These are phyloP conservation scores for Falco columbarius DNA, from an alignment of 2,797 vertebrate species.

Conservation along the genomic window DNA sequence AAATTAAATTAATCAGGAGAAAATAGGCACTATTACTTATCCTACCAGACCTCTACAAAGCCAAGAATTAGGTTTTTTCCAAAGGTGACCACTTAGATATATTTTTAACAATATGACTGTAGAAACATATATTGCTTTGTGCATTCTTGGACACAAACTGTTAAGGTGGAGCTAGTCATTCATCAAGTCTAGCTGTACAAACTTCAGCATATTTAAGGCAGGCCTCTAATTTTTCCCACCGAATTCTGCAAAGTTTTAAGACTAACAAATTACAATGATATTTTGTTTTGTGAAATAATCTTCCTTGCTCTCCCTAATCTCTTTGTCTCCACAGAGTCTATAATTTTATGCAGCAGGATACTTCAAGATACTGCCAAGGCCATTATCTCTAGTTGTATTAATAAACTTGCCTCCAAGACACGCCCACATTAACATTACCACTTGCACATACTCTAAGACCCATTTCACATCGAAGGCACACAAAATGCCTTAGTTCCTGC, in stretches of 20 bases:
- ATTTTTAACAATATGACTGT: not conserved
- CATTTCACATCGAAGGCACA: not conserved
- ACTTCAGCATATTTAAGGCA: not conserved
- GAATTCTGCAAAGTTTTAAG: not conserved
- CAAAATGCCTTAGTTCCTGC: not conserved
- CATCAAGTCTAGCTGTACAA: not conserved
- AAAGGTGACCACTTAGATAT: not conserved
- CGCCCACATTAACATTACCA: constrained; percentile 16
- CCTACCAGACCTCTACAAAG: not conserved
- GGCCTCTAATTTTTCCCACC: not conserved
- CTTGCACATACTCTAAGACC: not conserved
- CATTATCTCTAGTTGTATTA: constrained; percentile 51
- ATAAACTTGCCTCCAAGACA: constrained; percentile 26
- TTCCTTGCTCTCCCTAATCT: constrained; percentile 47
- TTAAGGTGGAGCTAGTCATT: not conserved
- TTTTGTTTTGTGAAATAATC: constrained; percentile 21
- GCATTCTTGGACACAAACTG: not conserved
- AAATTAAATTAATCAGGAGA: constrained; percentile 22
- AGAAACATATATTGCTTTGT: not conserved
- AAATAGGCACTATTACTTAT: constrained; percentile 6
- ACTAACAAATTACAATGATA: constrained; percentile 24
- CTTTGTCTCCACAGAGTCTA: constrained; percentile 58
- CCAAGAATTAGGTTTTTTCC: not conserved
- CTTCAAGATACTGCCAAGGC: constrained; percentile 43
- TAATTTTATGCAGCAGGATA: constrained; percentile 49